A percentile compares a stretch with the other conserved stretches of the same genome.
phyloP scores from a whole-genome alignment of 1,140 invertebrate species.

The Asobara japonica region DNA sequence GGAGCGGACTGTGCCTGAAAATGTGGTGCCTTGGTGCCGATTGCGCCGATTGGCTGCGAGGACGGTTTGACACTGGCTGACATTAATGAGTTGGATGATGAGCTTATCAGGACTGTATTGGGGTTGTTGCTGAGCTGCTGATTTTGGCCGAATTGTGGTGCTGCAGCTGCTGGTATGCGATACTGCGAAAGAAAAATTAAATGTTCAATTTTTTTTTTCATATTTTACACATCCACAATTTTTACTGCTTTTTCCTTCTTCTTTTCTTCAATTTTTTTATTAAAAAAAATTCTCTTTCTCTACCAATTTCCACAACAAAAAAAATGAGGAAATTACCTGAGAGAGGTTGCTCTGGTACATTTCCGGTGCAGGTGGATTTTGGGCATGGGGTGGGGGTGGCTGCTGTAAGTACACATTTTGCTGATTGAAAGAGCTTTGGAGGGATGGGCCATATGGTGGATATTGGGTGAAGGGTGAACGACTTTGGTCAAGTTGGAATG shows the following conservation, averaged over 20 bases:
- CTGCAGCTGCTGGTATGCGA: slow-evolving; percentile 73
- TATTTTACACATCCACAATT: no score
- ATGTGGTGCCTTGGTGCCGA: slow-evolving; percentile 74
- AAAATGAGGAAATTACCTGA: no score
- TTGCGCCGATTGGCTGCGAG: slow-evolving; percentile 82
- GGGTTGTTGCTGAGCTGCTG: slow-evolving; percentile 84
- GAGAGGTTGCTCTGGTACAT: slow-evolving; percentile 82
- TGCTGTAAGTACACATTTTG: slow-evolving; percentile 76
- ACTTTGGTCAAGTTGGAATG: slow-evolving; percentile 74
- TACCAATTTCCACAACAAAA: no score
- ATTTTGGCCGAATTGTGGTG: slow-evolving; percentile 77
- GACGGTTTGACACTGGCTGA: slow-evolving; percentile 88
- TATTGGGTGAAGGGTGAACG: slow-evolving; percentile 76
- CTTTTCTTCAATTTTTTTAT: no score
- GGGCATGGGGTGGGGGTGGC: slow-evolving; percentile 66
- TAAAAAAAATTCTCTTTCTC: no score
- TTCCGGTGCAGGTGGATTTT: slow-evolving; percentile 74
- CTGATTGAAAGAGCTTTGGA: slow-evolving; percentile 73
- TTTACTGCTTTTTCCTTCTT: no score
- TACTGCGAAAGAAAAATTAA: no score
- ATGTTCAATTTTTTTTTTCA: no score
- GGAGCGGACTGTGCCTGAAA: slow-evolving; percentile 65
- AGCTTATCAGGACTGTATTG: slow-evolving; percentile 88
- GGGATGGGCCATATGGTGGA: slow-evolving; percentile 67
- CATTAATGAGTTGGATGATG: slow-evolving; percentile 88